phyloP scores from a whole-genome alignment of 92 coral and sea anemone species.

The Umimayanthus chanpuru region DNA sequence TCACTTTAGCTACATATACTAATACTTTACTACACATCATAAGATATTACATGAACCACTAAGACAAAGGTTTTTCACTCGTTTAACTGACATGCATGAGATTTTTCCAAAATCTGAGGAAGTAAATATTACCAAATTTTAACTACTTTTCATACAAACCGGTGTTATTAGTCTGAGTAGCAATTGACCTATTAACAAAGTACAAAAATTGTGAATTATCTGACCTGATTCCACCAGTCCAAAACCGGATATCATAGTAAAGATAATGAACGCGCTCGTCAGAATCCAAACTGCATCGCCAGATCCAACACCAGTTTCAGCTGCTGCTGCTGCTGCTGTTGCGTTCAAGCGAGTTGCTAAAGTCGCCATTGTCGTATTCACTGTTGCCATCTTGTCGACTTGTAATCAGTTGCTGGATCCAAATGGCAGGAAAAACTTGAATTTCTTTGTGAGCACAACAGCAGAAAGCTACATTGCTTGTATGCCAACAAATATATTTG shows the following conservation, averaged over 20 bases:
- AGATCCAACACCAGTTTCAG: constrained; percentile 49
- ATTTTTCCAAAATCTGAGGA: too few species aligned
- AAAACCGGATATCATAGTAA: constrained; percentile 91
- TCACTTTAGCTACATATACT: too few species aligned
- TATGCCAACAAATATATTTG: neutral
- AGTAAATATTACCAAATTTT: too few species aligned
- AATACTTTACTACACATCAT: too few species aligned
- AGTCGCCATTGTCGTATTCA: constrained; percentile 7
- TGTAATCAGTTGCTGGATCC: neutral
- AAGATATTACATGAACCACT: too few species aligned
- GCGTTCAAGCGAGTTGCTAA: constrained; percentile 7
- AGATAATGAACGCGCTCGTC: constrained; percentile 87
- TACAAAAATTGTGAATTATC: neutral
- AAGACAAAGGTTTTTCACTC: too few species aligned
- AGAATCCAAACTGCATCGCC: constrained; percentile 93
- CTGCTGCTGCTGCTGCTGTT: neutral
- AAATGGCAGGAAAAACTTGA: neutral
- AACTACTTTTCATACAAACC: too few species aligned
- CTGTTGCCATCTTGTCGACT: neutral
- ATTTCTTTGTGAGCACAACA: neutral
- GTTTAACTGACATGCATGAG: too few species aligned
- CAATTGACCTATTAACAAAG: neutral
- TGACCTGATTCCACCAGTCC: constrained; percentile 89
- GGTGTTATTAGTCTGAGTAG: neutral
- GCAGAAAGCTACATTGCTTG: too few species aligned